A percentile compares a stretch with the other conserved stretches of the same genome.
phyloP scores from a whole-genome alignment of 2,797 vertebrate genomes.

The Todus mexicanus region DNA sequence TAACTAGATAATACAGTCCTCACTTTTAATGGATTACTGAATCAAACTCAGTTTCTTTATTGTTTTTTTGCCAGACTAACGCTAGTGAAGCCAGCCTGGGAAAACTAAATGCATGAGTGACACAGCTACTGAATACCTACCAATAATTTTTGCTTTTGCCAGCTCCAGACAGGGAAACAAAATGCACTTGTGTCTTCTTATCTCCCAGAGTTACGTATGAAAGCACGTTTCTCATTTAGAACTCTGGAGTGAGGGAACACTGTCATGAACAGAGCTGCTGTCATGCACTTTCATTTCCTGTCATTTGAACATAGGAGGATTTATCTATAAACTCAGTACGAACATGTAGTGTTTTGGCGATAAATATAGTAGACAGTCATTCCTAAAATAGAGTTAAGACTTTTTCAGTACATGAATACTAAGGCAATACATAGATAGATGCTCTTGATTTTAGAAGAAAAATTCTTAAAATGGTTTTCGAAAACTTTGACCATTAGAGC shows the following conservation, averaged over 20 bases:
- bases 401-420: neutral
- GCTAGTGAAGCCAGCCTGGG: neutral
- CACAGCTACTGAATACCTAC: neutral
- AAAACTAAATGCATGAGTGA: neutral
- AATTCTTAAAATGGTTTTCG: neutral
- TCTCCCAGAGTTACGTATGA: neutral
- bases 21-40: neutral
- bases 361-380: neutral
- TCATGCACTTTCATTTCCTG: neutral
- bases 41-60: neutral
- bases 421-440: neutral
- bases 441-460: neutral
- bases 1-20: neutral
- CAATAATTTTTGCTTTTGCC: neutral
- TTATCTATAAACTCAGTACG: neutral
- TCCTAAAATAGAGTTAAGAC: neutral
- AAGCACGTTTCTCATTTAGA: neutral
- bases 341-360: neutral
- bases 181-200: neutral
- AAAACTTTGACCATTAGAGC: neutral
- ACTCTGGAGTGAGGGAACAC: neutral
- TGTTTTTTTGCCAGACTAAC: neutral
- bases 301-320: neutral
- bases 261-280: neutral
- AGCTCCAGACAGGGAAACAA: neutral